Base-by-base conservation (phyloP, 2,888 invertebrate genomes). In the Leptopterna dolabrata region DNA sequence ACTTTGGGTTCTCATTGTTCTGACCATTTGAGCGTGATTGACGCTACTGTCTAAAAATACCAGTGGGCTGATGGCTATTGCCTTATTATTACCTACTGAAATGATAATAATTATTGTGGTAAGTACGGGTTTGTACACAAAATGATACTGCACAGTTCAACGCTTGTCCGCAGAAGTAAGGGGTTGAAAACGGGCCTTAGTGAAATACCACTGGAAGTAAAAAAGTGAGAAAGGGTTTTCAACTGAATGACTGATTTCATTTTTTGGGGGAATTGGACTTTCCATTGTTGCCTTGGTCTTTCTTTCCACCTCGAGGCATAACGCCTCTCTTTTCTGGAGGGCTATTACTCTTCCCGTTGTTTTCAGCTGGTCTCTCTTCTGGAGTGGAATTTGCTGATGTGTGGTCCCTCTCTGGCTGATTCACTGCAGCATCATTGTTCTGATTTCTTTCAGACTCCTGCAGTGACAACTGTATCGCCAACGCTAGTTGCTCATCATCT, bases 391-490 rank as follows among this genome's bases (percentile, higher is more conserved):
- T 1, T n/a, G 51, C n/a, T n/a, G 51, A 6, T 51, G 51, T 51
- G 16, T 4, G 4, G n/a, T 24, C 24, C 24, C 4, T 0, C 27
- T 63, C 11, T 19, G 63, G 63, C 19, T 27, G 24, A 63, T 27
- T 19, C 0, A 24, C 24, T 11, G 63, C 1, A 24, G 19, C 24
- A 63, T 0, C 24, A 1, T 4, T 6, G n/a, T 19, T 14, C 51
- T 16, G 11, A 24, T 0, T 29, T 3, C 78, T 45, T 11, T 45
- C 71, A 13, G 47, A 30, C 16, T 85, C 76, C 24, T 73, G 73
- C 2, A 85, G 45, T n/a, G 85, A 85, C 4, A 85, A 41, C 19
- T 85, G 85, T 27, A 85, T 43, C 47, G 85, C 85, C 27, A 85
- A 14, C 6, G 41, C 45, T 11, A 85, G 30, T 19, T 85, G 85